Evolutionary conservation across 2,888 invertebrate species (phyloP).

Genomic region (Tillus elongatus): DNA sequence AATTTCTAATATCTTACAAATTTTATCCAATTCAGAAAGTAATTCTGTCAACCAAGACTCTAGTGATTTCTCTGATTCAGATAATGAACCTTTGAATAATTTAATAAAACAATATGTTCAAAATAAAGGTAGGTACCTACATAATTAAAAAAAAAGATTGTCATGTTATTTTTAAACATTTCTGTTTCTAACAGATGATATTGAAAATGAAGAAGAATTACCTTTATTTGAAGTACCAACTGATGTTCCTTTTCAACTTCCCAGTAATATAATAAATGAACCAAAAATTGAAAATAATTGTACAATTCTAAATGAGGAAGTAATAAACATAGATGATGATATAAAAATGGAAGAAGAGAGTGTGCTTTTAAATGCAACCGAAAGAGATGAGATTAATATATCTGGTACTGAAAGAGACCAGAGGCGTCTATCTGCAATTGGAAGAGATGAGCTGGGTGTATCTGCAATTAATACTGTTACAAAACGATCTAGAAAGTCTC

Average conservation of each 20-base stretch:
- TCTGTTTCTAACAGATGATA: slow-evolving; percentile 2
- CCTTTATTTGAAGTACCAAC: slow-evolving; percentile 2
- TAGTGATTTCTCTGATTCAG: neutral
- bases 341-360: neutral
- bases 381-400: too few species aligned
- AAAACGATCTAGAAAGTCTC: slow-evolving; percentile 2
- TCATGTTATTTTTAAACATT: neutral
- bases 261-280: neutral
- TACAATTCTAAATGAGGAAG: neutral
- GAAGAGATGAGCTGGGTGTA: too few species aligned
- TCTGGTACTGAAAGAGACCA: neutral
- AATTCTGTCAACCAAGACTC: neutral
- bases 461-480: neutral
- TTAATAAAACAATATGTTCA: neutral
- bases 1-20: slow-evolving; percentile 3
- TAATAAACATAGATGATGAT: neutral
- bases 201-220: neutral
- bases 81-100: neutral
- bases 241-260: neutral
- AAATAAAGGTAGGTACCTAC: slow-evolving; percentile 2
- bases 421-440: too few species aligned
- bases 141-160: neutral
- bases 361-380: too few species aligned
- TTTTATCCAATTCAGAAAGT: neutral
- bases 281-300: neutral